Conservation (phyloP, 2,888 invertebrate species). For the Cryptocephalus primarius region DNA sequence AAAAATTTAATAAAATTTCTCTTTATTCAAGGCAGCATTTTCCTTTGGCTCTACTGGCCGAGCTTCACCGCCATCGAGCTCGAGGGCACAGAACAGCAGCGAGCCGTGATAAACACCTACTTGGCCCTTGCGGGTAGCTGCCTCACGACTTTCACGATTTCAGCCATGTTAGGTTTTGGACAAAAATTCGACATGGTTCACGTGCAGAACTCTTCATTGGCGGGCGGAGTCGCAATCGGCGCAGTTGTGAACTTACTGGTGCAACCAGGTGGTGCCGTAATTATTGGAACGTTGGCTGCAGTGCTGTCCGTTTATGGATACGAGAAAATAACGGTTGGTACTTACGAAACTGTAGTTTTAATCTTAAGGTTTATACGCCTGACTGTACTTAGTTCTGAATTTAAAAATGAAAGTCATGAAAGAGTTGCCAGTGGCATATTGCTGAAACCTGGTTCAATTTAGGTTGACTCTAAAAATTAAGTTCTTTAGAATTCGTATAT, state of each 20-base stretch:
- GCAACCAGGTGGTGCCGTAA: conserved; percentile 70
- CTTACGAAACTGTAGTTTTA: no score
- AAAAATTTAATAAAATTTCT: not conserved
- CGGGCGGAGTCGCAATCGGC: conserved; percentile 88
- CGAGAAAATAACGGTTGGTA: conserved; percentile 57
- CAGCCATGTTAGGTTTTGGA: conserved; percentile 61
- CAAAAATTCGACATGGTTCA: conserved; percentile 86
- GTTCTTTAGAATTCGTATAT: no score
- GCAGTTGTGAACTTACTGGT: conserved; percentile 74
- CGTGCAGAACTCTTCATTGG: conserved; percentile 86
- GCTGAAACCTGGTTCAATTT: no score
- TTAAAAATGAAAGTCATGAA: no score
- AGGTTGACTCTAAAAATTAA: no score
- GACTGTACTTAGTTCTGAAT: no score
- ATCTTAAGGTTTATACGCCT: no score
- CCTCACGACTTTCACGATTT: conserved; percentile 75
- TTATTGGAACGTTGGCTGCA: conserved; percentile 70
- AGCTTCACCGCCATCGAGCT: conserved; percentile 86
- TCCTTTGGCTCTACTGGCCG: conserved; percentile 96
- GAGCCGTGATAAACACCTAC: conserved; percentile 91
- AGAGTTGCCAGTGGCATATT: no score
- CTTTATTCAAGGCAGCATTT: conserved; percentile 63
- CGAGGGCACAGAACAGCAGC: conserved; percentile 58
- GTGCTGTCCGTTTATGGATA: conserved; percentile 73
- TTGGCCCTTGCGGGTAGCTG: conserved; percentile 72